A percentile compares a stretch with the other conserved stretches of the same genome.
These are phyloP conservation scores for Meriones psammophilus DNA, from an alignment of 2,797 vertebrate genomes.

Conservation along the genomic window DNA sequence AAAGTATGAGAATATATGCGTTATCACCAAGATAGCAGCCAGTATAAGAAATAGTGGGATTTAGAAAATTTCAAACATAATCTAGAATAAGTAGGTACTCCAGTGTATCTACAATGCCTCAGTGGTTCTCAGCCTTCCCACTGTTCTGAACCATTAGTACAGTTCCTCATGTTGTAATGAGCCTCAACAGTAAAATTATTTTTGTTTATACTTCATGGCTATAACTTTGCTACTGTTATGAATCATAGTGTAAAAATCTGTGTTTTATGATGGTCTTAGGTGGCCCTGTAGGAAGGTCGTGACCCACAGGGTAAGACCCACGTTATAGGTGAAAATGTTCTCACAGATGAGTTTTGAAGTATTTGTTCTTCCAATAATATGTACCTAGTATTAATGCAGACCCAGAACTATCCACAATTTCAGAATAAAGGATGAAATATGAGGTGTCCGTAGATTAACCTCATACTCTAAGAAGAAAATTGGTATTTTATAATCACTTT, in stretches of 20 bases:
- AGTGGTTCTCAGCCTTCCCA: too few relatives aligned
- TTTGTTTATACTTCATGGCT: neutral
- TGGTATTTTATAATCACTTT: neutral
- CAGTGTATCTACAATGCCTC: neutral
- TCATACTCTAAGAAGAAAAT: neutral
- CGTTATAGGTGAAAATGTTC: neutral
- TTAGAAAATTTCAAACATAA: neutral
- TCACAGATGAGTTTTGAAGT: slow-evolving; percentile 33
- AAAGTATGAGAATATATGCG: neutral
- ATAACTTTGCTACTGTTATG: neutral
- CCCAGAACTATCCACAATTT: neutral
- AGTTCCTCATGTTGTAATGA: neutral
- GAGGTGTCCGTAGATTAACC: neutral
- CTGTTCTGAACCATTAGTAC: neutral
- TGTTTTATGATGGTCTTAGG: neutral
- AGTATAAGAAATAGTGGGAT: neutral
- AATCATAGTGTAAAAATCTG: neutral
- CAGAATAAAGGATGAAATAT: neutral
- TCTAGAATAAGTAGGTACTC: neutral
- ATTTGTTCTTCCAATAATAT: neutral
- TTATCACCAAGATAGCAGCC: neutral
- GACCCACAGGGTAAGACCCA: neutral
- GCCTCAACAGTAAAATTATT: neutral
- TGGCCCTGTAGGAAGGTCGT: neutral
- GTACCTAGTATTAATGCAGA: neutral